Conservation (phyloP, 1,140 invertebrate species). For the Drosophila micromelanica region DNA sequence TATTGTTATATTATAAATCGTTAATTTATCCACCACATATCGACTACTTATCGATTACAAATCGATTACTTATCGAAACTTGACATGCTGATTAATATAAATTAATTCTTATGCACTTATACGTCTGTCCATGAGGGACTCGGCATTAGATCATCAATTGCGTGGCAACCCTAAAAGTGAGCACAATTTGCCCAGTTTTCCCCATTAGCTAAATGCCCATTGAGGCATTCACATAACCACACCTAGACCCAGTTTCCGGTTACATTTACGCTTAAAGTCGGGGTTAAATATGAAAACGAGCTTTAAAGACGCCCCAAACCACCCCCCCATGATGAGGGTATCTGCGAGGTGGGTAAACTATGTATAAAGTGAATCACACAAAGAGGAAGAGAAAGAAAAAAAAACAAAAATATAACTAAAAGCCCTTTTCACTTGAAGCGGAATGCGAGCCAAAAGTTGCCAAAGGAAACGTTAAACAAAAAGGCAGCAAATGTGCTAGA, state of each 20-base stretch:
- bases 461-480: slow-evolving; percentile 62
- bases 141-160: slow-evolving; percentile 34
- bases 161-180: slow-evolving; percentile 32
- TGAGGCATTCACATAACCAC: slow-evolving; percentile 37
- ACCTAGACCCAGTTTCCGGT: slow-evolving; percentile 61
- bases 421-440: slow-evolving; percentile 47
- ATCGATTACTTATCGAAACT: neutral
- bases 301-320: slow-evolving; percentile 37
- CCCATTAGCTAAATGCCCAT: slow-evolving; percentile 19
- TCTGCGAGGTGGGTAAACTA: slow-evolving; percentile 34
- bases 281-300: slow-evolving; percentile 2
- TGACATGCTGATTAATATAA: too few relatives aligned
- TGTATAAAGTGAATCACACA: slow-evolving; percentile 43
- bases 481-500: slow-evolving; percentile 41
- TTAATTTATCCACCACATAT: neutral
- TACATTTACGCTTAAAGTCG: slow-evolving; percentile 6
- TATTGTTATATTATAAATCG: too few relatives aligned
- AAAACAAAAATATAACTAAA: slow-evolving; percentile 26
- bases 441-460: slow-evolving; percentile 66
- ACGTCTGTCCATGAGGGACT: neutral
- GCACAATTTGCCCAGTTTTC: slow-evolving; percentile 8
- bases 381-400: neutral
- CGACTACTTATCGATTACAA: neutral
- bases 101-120: neutral
- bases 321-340: slow-evolving; percentile 30